phyloP scores from a whole-genome alignment of 2,888 invertebrate genomes.

The Notodonta ziczac region DNA sequence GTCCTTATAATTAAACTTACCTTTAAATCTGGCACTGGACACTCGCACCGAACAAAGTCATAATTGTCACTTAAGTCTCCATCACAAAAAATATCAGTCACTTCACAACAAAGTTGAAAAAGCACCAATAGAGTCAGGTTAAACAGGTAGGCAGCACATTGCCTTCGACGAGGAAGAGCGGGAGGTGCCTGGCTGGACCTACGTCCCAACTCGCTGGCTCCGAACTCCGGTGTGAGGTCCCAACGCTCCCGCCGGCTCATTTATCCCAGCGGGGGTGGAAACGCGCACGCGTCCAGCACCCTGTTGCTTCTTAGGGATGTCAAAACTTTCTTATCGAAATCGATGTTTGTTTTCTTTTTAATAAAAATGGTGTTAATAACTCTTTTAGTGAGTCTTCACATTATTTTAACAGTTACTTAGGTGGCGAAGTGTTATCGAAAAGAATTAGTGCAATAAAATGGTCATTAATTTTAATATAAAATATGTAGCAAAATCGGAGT shows the following conservation, averaged over 20 bases:
- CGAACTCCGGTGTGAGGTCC: slow-evolving; percentile 67
- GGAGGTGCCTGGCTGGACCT: slow-evolving; percentile 38
- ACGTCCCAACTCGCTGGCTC: slow-evolving; percentile 56
- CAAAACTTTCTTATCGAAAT: slow-evolving; percentile 29
- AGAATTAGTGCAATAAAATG: too few relatives aligned
- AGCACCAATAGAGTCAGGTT: slow-evolving; percentile 18
- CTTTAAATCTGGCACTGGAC: slow-evolving; percentile 53
- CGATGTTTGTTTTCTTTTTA: slow-evolving; percentile 41
- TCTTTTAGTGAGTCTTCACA: too few relatives aligned
- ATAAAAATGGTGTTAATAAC: background rate
- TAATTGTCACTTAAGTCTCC: slow-evolving; percentile 59
- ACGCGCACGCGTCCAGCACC: slow-evolving; percentile 83
- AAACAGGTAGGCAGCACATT: slow-evolving; percentile 55
- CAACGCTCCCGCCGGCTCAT: slow-evolving; percentile 58
- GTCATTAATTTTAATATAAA: too few relatives aligned
- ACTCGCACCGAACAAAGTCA: slow-evolving; percentile 47
- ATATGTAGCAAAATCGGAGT: too few relatives aligned
- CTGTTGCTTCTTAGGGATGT: slow-evolving; percentile 78
- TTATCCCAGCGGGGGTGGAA: slow-evolving; percentile 68
- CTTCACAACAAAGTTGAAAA: slow-evolving; percentile 53
- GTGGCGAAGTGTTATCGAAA: too few relatives aligned
- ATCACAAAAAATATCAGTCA: slow-evolving; percentile 46
- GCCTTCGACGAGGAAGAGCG: slow-evolving; percentile 52
- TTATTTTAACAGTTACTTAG: too few relatives aligned
- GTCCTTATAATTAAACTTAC: slow-evolving; percentile 52